phyloP scores from a whole-genome alignment of 2,113 vertebrate genomes.

The Elephas maximus region DNA sequence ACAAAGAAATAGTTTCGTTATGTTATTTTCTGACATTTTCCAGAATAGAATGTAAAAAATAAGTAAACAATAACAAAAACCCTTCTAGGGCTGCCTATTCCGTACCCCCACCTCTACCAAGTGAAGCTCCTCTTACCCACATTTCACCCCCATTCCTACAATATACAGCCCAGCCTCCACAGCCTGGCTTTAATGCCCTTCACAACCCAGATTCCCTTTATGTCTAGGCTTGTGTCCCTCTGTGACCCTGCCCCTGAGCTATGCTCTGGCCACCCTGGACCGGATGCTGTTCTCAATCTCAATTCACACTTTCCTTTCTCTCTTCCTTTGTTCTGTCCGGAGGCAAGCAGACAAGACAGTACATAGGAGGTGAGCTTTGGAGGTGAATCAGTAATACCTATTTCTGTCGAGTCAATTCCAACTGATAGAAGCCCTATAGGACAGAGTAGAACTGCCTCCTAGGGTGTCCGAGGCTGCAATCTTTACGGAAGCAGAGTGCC shows the following conservation, averaged over 20 bases:
- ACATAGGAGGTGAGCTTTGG: neutral
- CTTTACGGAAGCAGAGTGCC: neutral
- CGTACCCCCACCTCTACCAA: neutral
- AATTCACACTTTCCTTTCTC: neutral
- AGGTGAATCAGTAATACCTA: neutral
- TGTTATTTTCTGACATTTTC: neutral
- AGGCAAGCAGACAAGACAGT: neutral
- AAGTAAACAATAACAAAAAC: neutral
- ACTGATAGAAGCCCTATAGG: too few relatives aligned
- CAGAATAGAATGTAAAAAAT: neutral
- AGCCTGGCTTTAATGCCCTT: neutral
- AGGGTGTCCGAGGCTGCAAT: neutral
- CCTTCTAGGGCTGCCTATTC: neutral
- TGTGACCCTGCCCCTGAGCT: neutral
- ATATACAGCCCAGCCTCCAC: neutral
- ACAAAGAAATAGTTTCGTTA: neutral
- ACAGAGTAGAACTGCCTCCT: too few relatives aligned
- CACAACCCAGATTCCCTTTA: neutral
- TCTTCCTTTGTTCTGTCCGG: neutral
- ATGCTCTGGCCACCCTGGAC: neutral
- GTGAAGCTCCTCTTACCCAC: neutral
- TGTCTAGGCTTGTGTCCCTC: rapidly evolving
- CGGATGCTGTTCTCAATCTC: neutral
- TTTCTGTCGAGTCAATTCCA: neutral
- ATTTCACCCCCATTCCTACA: neutral